phyloP scores from a whole-genome alignment of 2,888 invertebrate genomes.

The Schrankia costaestrigalis region DNA sequence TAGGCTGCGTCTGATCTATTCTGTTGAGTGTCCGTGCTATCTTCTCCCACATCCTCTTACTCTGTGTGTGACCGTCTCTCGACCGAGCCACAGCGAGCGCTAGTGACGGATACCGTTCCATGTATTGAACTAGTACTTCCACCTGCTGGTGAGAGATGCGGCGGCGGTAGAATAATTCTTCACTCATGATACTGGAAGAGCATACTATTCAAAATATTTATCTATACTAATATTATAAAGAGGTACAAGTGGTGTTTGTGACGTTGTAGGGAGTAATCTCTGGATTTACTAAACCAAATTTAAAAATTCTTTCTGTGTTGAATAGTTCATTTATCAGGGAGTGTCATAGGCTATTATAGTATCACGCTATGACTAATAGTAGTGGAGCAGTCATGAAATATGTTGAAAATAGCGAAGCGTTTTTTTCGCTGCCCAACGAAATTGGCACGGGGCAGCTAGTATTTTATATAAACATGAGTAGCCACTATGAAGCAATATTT shows the following conservation, averaged over 20 bases:
- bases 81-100: slow-evolving; percentile 31
- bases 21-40: slow-evolving; percentile 32
- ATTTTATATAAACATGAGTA: too few species aligned
- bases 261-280: too few species aligned
- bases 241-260: background rate
- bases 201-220: background rate
- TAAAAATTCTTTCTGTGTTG: too few species aligned
- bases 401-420: too few species aligned
- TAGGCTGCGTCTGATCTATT: slow-evolving; percentile 22
- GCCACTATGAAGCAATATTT: too few species aligned
- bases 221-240: background rate
- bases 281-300: too few species aligned
- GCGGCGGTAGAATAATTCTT: slow-evolving; percentile 16
- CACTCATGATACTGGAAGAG: slow-evolving; percentile 19
- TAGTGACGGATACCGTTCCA: slow-evolving; percentile 33
- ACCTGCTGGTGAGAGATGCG: slow-evolving; percentile 26
- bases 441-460: too few species aligned
- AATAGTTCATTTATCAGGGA: too few species aligned
- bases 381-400: too few species aligned
- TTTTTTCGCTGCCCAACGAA: too few species aligned
- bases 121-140: slow-evolving; percentile 32
- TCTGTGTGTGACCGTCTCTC: slow-evolving; percentile 22
- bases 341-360: too few species aligned
- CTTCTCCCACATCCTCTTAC: slow-evolving; percentile 32
- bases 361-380: too few species aligned